A percentile compares a stretch with the other conserved stretches of the same genome.
phyloP scores from a whole-genome alignment of 2,797 vertebrate genomes.

The Alcedo atthis region DNA sequence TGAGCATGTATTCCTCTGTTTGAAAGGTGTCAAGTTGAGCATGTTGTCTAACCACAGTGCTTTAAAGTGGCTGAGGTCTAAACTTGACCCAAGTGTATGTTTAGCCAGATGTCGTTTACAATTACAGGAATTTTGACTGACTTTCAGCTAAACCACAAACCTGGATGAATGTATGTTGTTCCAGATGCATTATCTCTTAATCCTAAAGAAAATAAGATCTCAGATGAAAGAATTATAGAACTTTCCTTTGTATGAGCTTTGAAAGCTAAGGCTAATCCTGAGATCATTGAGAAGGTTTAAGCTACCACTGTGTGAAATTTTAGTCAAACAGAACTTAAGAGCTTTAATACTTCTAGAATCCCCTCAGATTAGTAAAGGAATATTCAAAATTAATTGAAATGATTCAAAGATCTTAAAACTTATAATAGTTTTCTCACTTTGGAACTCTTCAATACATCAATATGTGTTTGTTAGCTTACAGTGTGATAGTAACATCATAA shows the following conservation, averaged over 20 bases:
- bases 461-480: neutral
- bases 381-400: slow-evolving; percentile 2
- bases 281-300: slow-evolving; percentile 45
- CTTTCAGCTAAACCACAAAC: slow-evolving; percentile 68
- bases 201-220: slow-evolving; percentile 71
- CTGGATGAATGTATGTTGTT: slow-evolving; percentile 73
- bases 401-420: neutral
- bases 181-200: slow-evolving; percentile 75
- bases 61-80: slow-evolving; percentile 60
- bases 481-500: neutral
- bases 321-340: slow-evolving; percentile 46
- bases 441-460: neutral
- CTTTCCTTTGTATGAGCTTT: slow-evolving; percentile 48
- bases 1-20: neutral
- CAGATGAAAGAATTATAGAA: slow-evolving; percentile 63
- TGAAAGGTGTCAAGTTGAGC: slow-evolving; percentile 24
- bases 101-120: slow-evolving; percentile 62
- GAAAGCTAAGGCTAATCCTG: slow-evolving; percentile 50
- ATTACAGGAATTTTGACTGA: slow-evolving; percentile 64
- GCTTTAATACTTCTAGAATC: slow-evolving; percentile 9
- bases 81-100: slow-evolving; percentile 55
- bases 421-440: neutral
- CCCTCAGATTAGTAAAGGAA: neutral
- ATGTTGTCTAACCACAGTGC: slow-evolving; percentile 19
- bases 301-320: slow-evolving; percentile 42